These are phyloP conservation scores for Grallaria varia DNA, from an alignment of 2,113 vertebrate genomes.

Conservation along the genomic window DNA sequence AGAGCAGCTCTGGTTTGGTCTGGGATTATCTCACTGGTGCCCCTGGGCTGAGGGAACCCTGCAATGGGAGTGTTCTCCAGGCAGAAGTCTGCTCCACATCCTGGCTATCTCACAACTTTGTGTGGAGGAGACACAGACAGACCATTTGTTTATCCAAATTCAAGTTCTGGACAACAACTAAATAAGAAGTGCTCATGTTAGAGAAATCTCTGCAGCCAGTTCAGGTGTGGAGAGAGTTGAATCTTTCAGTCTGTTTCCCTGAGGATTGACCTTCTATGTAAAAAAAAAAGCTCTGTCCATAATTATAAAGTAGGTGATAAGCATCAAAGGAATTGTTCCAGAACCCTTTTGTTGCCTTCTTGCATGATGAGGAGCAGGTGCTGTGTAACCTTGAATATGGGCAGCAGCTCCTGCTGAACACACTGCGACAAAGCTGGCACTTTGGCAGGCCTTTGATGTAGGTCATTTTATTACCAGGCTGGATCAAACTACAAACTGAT, in stretches of 20 bases:
- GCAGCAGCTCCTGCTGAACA: slow-evolving; percentile 73
- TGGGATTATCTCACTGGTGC: not conserved
- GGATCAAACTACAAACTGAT: slow-evolving; percentile 77
- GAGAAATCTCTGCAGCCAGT: not conserved
- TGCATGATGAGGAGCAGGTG: slow-evolving; percentile 12
- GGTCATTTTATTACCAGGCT: slow-evolving; percentile 82
- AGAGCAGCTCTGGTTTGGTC: not conserved
- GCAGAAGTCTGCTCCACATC: not conserved
- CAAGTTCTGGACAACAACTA: not conserved
- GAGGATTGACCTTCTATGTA: not conserved
- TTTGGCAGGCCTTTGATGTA: slow-evolving; percentile 74
- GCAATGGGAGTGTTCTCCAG: not conserved
- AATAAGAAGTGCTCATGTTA: not conserved
- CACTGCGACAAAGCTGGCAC: slow-evolving; percentile 66
- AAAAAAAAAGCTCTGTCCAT: not conserved
- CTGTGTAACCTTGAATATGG: slow-evolving; percentile 55
- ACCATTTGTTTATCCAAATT: not conserved
- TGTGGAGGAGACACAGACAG: not conserved
- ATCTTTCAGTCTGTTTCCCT: not conserved
- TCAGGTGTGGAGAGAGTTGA: not conserved
- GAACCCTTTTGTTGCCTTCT: slow-evolving; percentile 16
- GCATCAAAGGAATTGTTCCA: not conserved
- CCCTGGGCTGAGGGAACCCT: not conserved
- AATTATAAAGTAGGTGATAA: slow-evolving; percentile 26
- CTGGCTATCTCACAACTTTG: not conserved